Evolutionary conservation across 2,888 invertebrate genomes (phyloP), one percentile per base, ranked within the genome.

Genomic region (Macrophya alboannulata): DNA sequence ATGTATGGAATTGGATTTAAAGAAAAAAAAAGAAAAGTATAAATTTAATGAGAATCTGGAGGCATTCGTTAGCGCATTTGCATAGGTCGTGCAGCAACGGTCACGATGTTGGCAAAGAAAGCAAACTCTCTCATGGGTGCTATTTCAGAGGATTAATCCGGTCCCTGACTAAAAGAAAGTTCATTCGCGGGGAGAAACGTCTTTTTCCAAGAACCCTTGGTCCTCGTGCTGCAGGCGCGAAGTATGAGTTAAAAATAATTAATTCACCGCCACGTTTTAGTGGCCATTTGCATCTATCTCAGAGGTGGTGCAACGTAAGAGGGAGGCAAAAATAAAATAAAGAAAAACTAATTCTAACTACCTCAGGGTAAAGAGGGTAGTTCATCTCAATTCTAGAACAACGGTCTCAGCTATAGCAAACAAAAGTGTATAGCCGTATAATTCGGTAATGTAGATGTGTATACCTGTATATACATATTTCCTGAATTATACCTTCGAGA

Each of bases 81-180:
- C 81, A 81, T 81, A 62, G 81, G 62, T 31, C 81, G 40, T 81
- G 59, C 40, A 43, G 31, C 62, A n/a, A 6, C 62, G 37, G 81
- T 86, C 25, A 71, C 72, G 79, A 68, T 86, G 87, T 85, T 71
- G 74, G 86, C 85, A 83, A 86, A 85, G 74, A 82, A 84, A 86
- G 86, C 86, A 88, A 89, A 88, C 86, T 87, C 88, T 88, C 91
- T 89, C 91, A 72, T 72, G 90, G 90, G 91, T 89, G 87, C 89
- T 89, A 88, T 92, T 92, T 88, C 86, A 87, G 87, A 86, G 89
- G 90, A 92, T 90, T 92, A 89, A 90, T 91, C 89, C 90, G 85
- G 83, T 86, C 85, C 86, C 85, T 86, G 88, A 88, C 87, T 88
- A 88, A 89, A 90, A 89, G 90, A 90, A 90, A 88, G 87, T 88